Base-by-base conservation (phyloP, 2,888 invertebrate species). In the Rhogogaster chlorosoma region DNA sequence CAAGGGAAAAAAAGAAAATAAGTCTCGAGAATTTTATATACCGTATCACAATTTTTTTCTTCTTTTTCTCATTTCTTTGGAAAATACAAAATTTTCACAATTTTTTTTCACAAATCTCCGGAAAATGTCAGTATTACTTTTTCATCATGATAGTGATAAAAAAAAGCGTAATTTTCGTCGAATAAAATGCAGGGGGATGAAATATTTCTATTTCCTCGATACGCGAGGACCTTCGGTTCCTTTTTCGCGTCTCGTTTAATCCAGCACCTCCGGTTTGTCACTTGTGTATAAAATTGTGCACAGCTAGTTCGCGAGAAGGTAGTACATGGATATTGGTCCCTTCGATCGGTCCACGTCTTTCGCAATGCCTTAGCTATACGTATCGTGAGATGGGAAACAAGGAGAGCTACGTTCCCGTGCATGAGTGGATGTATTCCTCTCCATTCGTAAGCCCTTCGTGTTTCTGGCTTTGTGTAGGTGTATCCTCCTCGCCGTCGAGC, bases 291-390 rank as follows among this genome's bases (percentile, higher is more conserved):
- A 9, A 61, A 61, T 18, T 53, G 53, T n/a, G 53, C 53, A 61
- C 10, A 61, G 61, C 61, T 18, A 32, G 71, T 71, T 71, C 18
- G 71, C 71, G 36, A 71, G 10, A 38, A 38, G 71, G n/a, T 38
- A 71, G 70, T 32, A 38, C 70, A 32, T 0, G 70, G 36, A 36
- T 32, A 70, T 70, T 75, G 26, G 22, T 45, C 29, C 75, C 45
- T 75, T 42, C 75, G 75, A 75, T 75, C 75, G 75, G 75, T 45
- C 49, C 49, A 75, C 75, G 75, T 38, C 22, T 75, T 75, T 45
- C 42, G 26, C 26, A n/a, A 42, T 42, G 75, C 49, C 53, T 15
- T 6, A 36, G 18, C n/a, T n/a, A 9, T 15, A 15, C 57, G 57
- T 26, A 45, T 29, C 49, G 22, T 38, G 26, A 38, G 26, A 49